Conservation (phyloP, 1,140 invertebrate genomes). For the Camponotus pennsylvanicus region DNA sequence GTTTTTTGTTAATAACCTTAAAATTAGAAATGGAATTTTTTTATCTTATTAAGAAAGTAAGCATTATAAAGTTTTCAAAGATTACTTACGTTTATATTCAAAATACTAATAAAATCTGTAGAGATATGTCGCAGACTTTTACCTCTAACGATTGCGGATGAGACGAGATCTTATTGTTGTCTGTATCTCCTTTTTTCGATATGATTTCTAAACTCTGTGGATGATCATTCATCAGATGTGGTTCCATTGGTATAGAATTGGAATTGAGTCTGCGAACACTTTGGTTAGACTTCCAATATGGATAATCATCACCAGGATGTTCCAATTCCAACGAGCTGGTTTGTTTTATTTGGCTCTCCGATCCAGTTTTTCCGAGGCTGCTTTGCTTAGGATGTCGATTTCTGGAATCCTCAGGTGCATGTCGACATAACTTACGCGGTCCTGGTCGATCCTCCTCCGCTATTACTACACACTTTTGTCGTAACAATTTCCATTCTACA, state of each 20-base stretch:
- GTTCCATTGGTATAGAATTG: slow-evolving; percentile 82
- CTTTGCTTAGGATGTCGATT: slow-evolving; percentile 81
- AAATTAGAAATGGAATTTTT: neutral
- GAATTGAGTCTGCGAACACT: slow-evolving; percentile 81
- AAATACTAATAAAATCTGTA: neutral
- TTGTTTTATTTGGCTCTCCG: slow-evolving; percentile 85
- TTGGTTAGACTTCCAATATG: slow-evolving; percentile 83
- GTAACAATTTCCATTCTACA: slow-evolving; percentile 76
- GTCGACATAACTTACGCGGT: slow-evolving; percentile 79
- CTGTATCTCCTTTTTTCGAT: slow-evolving; percentile 82
- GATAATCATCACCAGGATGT: slow-evolving; percentile 80
- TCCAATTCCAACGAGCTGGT: slow-evolving; percentile 84
- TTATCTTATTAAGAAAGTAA: neutral
- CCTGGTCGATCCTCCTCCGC: slow-evolving; percentile 78
- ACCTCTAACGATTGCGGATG: slow-evolving; percentile 85
- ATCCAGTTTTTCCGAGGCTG: slow-evolving; percentile 83
- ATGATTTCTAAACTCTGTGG: slow-evolving; percentile 85
- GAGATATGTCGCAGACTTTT: neutral
- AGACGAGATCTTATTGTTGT: slow-evolving; percentile 85
- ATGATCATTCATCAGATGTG: slow-evolving; percentile 81
- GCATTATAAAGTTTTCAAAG: neutral
- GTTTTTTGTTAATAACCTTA: slow-evolving; percentile 84
- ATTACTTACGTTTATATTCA: slow-evolving; percentile 32
- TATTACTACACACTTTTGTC: slow-evolving; percentile 78
- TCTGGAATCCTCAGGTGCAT: slow-evolving; percentile 82